Evolutionary conservation across 1,140 invertebrate species (phyloP).

Genomic region (Drosophila arizonae): DNA sequence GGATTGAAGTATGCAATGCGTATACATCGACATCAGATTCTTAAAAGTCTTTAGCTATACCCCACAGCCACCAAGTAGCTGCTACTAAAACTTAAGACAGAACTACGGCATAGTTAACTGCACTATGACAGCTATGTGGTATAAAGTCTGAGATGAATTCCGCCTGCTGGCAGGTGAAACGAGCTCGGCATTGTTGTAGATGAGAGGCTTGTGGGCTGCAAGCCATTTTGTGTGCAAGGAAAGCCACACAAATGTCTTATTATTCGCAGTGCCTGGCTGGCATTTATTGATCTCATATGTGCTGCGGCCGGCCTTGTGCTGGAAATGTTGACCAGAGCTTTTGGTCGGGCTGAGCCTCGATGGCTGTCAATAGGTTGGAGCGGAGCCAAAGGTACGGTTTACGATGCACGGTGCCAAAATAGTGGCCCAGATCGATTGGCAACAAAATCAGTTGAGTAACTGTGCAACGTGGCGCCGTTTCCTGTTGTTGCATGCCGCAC

Average conservation of each 20-base stretch:
- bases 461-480: background rate
- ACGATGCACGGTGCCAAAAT: background rate
- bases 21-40: too few relatives aligned
- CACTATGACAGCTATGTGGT: too few relatives aligned
- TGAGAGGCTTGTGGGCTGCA: background rate
- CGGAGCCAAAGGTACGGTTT: constrained; percentile 7
- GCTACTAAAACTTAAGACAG: too few relatives aligned
- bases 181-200: too few relatives aligned
- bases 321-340: constrained; percentile 5
- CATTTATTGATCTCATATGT: constrained; percentile 9
- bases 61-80: too few relatives aligned
- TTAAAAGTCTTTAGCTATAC: too few relatives aligned
- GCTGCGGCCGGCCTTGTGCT: constrained; percentile 3
- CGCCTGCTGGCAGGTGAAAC: too few relatives aligned
- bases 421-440: constrained; percentile 5
- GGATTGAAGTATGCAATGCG: too few relatives aligned
- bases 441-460: constrained; percentile 1
- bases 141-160: too few relatives aligned
- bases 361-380: constrained; percentile 12
- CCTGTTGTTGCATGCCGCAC: too few relatives aligned
- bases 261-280: background rate
- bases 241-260: background rate
- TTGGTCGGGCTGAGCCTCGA: background rate
- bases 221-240: too few relatives aligned
- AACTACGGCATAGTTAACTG: too few relatives aligned